phyloP scores from a whole-genome alignment of 1,140 invertebrate genomes.

The Notospermus geniculatus region DNA sequence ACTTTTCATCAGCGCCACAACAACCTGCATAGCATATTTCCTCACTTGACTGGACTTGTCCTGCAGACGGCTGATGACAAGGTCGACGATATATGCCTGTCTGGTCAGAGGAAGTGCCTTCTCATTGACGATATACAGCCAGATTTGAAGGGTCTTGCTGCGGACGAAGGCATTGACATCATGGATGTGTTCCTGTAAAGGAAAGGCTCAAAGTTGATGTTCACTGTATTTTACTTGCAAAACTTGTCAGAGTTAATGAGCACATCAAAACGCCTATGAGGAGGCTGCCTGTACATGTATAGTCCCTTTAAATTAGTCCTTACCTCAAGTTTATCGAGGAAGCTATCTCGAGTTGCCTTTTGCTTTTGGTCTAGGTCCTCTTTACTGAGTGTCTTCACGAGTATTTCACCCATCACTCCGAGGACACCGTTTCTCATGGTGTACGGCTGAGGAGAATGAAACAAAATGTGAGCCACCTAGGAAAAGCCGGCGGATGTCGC shows the following conservation, averaged over 20 bases:
- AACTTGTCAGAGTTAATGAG: no score
- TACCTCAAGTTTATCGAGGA: conserved; percentile 53
- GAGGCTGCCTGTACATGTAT: no score
- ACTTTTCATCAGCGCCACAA: conserved; percentile 70
- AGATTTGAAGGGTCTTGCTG: conserved; percentile 72
- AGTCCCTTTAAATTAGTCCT: background rate
- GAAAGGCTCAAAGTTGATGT: conserved; percentile 9
- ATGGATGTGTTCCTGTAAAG: conserved; percentile 74
- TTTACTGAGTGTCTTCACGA: conserved; percentile 67
- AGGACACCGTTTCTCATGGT: conserved; percentile 76
- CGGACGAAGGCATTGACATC: conserved; percentile 81
- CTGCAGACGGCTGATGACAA: conserved; percentile 67
- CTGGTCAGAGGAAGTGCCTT: conserved; percentile 66
- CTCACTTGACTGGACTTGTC: conserved; percentile 77
- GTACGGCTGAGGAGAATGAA: conserved; percentile 75
- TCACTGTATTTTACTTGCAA: no score
- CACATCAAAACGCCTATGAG: no score
- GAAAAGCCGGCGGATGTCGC: no score
- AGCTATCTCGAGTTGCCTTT: conserved; percentile 44
- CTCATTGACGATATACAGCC: conserved; percentile 70
- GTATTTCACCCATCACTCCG: conserved; percentile 73
- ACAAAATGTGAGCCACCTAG: no score
- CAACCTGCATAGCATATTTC: conserved; percentile 74
- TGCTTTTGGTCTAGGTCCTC: conserved; percentile 68
- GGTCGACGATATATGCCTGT: conserved; percentile 65